Conservation (phyloP, 2,113 vertebrate species). For the Aspiorhynchus laticeps region DNA sequence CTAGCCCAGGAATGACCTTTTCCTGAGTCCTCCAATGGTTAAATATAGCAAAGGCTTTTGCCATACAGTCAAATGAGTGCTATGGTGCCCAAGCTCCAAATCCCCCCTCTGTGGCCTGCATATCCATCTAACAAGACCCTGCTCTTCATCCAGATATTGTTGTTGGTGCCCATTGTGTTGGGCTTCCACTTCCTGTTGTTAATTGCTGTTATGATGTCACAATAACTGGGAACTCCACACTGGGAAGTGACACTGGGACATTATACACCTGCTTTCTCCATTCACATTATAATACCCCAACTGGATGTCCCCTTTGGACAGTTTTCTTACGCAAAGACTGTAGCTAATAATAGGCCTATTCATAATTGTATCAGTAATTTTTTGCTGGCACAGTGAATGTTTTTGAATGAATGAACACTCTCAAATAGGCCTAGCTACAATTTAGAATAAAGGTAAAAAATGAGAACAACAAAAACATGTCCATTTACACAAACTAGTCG, state of each 20-base stretch:
- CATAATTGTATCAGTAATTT: not conserved
- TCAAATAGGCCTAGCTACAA: conserved; percentile 10
- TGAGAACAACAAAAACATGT: not conserved
- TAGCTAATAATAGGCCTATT: not conserved
- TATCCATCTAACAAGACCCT: not conserved
- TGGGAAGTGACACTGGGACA: conserved; percentile 10
- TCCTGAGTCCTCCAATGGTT: conserved; percentile 48
- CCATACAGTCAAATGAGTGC: conserved; percentile 39
- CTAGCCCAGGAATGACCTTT: conserved; percentile 59
- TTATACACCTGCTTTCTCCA: conserved; percentile 29
- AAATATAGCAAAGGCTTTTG: conserved; percentile 50
- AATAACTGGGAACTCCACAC: conserved; percentile 47
- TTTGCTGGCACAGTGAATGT: not conserved
- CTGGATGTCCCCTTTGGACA: not conserved
- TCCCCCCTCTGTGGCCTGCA: not conserved
- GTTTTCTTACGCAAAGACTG: not conserved
- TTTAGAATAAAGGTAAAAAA: not conserved
- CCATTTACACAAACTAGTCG: not conserved
- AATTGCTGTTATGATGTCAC: conserved; percentile 55
- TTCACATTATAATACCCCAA: not conserved
- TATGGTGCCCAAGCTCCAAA: not conserved
- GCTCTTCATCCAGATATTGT: conserved; percentile 58
- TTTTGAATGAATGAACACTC: not conserved
- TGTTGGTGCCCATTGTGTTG: conserved; percentile 64
- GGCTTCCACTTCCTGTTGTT: conserved; percentile 61